Evolutionary conservation across 2,888 invertebrate genomes (phyloP).

Genomic region (Parnassius mnemosyne): DNA sequence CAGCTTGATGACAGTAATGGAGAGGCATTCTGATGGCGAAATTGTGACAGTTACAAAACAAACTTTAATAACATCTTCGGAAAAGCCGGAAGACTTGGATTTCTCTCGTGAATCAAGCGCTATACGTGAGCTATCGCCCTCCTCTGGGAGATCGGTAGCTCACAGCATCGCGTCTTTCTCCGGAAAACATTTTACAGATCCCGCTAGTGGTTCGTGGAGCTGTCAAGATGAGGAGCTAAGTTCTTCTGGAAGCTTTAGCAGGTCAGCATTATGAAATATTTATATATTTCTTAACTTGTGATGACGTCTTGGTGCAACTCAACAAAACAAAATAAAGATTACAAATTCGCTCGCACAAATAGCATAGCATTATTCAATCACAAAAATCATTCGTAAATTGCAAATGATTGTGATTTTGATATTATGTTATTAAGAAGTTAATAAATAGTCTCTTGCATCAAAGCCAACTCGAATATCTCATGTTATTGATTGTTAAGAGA

Average conservation of each 20-base stretch:
- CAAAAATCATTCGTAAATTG: too few relatives aligned
- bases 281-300: too few relatives aligned
- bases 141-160: constrained; percentile 74
- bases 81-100: constrained; percentile 70
- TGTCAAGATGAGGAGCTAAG: constrained; percentile 77
- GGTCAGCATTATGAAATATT: constrained; percentile 41
- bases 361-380: too few relatives aligned
- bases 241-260: constrained; percentile 76
- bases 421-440: too few relatives aligned
- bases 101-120: constrained; percentile 66
- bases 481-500: too few relatives aligned
- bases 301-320: too few relatives aligned
- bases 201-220: constrained; percentile 78
- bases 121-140: constrained; percentile 74
- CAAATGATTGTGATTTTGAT: too few relatives aligned
- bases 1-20: constrained; percentile 74
- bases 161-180: constrained; percentile 70
- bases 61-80: constrained; percentile 56
- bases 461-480: too few relatives aligned
- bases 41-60: constrained; percentile 67
- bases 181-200: constrained; percentile 80
- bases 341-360: too few relatives aligned
- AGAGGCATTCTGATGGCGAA: constrained; percentile 70
- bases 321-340: too few relatives aligned
- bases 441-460: too few relatives aligned